These are phyloP conservation scores for Pinctada fucata DNA, from an alignment of 2,888 invertebrate genomes.

Conservation along the genomic window DNA sequence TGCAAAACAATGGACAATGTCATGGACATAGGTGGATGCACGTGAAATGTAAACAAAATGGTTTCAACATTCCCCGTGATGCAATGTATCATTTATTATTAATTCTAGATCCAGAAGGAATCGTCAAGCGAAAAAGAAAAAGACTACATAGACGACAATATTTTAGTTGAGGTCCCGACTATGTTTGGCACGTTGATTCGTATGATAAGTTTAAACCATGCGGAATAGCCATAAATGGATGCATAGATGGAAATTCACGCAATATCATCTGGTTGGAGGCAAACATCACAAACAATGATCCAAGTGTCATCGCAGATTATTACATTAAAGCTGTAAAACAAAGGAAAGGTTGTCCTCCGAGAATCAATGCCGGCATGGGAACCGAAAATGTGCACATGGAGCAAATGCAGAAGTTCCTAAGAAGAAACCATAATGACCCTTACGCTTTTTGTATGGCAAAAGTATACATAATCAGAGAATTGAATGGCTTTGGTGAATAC, in stretches of 20 bases:
- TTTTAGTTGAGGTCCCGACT: conserved; percentile 38
- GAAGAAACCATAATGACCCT: conserved; percentile 16
- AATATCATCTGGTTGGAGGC: conserved; percentile 46
- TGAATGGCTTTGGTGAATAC: conserved; percentile 14
- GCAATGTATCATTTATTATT: conserved; percentile 14
- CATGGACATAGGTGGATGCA: conserved; percentile 34
- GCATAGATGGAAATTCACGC: conserved; percentile 47
- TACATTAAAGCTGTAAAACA: conserved; percentile 34
- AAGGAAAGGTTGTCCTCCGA: conserved; percentile 34
- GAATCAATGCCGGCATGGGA: conserved; percentile 44
- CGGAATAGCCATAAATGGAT: conserved; percentile 40
- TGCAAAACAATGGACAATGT: not conserved
- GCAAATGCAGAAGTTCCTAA: conserved; percentile 31
- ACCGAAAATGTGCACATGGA: conserved; percentile 46
- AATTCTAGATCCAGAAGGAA: conserved; percentile 35
- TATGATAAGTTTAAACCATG: conserved; percentile 46
- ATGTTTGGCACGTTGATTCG: conserved; percentile 45
- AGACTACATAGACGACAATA: conserved; percentile 40
- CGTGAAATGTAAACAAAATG: conserved; percentile 25
- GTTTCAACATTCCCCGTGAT: conserved; percentile 8
- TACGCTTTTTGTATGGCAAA: too few species aligned
- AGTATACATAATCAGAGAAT: not conserved
- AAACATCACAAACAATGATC: conserved; percentile 39
- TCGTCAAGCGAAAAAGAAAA: conserved; percentile 26
- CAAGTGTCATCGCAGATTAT: conserved; percentile 38